A percentile compares a stretch with the other conserved stretches of the same genome.
Conservation (phyloP, 2,113 vertebrate species). For the Alexandromys fortis region DNA sequence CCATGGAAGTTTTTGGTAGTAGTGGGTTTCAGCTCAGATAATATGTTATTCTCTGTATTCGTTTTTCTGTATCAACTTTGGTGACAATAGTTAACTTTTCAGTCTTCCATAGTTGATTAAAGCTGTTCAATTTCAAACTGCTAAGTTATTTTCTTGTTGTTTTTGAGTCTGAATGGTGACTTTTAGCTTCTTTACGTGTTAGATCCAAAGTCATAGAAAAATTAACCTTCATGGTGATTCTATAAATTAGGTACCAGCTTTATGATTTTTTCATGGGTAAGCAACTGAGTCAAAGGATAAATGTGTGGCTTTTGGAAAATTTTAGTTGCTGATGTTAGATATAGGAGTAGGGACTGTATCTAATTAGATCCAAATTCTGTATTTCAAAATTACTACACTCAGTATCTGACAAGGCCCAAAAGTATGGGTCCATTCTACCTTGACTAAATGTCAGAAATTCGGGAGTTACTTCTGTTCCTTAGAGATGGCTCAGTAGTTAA, state of each 20-base stretch:
- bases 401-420: background rate
- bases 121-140: background rate
- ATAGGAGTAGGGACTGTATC: background rate
- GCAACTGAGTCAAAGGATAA: background rate
- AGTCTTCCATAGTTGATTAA: background rate
- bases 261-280: background rate
- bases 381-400: background rate
- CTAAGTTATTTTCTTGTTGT: background rate
- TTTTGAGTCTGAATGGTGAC: background rate
- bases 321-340: background rate
- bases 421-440: too few species aligned
- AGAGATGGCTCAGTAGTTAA: too few species aligned
- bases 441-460: too few species aligned
- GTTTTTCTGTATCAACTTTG: background rate
- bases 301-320: conserved; percentile 20
- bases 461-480: too few species aligned
- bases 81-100: background rate
- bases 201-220: background rate
- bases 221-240: background rate
- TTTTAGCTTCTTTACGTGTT: background rate
- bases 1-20: background rate
- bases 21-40: background rate
- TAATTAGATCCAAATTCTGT: background rate
- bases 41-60: background rate
- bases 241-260: background rate